A percentile compares a stretch with the other conserved stretches of the same genome.
These are phyloP conservation scores for Cotesia congregata DNA, from an alignment of 2,888 invertebrate species.

Conservation along the genomic window DNA sequence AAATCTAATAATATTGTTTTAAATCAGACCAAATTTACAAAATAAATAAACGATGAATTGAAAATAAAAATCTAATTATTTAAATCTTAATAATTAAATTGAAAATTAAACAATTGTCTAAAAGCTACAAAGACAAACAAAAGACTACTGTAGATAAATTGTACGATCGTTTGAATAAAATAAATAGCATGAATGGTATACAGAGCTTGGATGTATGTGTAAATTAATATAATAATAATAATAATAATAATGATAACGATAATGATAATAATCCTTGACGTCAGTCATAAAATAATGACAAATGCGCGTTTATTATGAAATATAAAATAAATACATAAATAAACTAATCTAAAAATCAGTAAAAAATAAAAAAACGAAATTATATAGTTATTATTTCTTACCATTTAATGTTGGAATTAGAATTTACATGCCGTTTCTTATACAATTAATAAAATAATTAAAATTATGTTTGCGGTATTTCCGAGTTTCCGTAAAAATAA, in stretches of 20 bases:
- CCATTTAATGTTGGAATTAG: conserved; percentile 43
- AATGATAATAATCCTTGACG: not conserved
- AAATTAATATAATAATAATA: conserved; percentile 34
- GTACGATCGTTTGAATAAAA: conserved; percentile 30
- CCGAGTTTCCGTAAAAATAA: conserved; percentile 5
- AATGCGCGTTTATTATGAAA: conserved; percentile 40
- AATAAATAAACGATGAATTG: conserved; percentile 4
- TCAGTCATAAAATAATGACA: conserved; percentile 15
- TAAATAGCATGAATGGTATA: conserved; percentile 26
- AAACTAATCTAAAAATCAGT: conserved; percentile 10
- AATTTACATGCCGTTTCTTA: conserved; percentile 50
- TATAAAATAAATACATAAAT: conserved; percentile 36
- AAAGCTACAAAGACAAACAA: conserved; percentile 44
- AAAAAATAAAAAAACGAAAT: conserved; percentile 30
- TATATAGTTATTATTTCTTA: conserved; percentile 50
- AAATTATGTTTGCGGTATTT: conserved; percentile 18
- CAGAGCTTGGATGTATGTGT: conserved; percentile 30
- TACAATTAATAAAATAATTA: conserved; percentile 43
- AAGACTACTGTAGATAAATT: conserved; percentile 56
- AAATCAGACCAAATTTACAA: conserved; percentile 7
- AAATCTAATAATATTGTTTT: conserved; percentile 3
- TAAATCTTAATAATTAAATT: conserved; percentile 33
- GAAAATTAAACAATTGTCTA: conserved; percentile 29
- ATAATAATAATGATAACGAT: conserved; percentile 18
- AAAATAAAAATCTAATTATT: conserved; percentile 31